Conservation (phyloP, 2,113 vertebrate species). For the Carassius gibelio region DNA sequence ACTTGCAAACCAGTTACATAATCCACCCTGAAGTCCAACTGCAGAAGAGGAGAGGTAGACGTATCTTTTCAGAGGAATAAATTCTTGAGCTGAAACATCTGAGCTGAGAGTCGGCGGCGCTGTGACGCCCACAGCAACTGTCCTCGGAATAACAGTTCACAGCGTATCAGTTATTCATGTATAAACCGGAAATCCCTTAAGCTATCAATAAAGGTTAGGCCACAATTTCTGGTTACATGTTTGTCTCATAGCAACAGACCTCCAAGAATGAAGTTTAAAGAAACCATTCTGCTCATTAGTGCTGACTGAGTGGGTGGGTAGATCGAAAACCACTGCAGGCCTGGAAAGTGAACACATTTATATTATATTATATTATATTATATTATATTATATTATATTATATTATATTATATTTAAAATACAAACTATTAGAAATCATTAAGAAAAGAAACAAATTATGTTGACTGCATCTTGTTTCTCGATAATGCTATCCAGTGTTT, state of each 20-base stretch:
- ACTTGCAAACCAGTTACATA: constrained; percentile 8
- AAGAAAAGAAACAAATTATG: background rate
- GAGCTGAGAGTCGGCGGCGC: background rate
- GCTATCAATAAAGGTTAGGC: background rate
- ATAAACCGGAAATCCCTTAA: constrained; percentile 5
- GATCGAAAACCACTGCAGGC: background rate
- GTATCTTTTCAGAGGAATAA: background rate
- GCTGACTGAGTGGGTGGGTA: background rate
- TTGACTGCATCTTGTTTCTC: background rate
- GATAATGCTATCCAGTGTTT: background rate
- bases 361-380: background rate
- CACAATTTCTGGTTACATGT: constrained; percentile 28
- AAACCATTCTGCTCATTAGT: background rate
- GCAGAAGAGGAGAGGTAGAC: background rate
- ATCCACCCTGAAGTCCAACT: background rate
- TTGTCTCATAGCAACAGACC: constrained; percentile 38
- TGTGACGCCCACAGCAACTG: constrained; percentile 5
- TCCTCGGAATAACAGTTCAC: constrained; percentile 6
- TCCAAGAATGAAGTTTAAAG: background rate
- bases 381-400: no score
- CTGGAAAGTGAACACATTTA: background rate
- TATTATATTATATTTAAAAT: background rate
- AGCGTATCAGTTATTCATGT: background rate
- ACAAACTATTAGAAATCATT: background rate
- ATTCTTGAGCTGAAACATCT: background rate